Conservation (phyloP, 2,797 vertebrate genomes). For the Rhinatrema bivittatum region DNA sequence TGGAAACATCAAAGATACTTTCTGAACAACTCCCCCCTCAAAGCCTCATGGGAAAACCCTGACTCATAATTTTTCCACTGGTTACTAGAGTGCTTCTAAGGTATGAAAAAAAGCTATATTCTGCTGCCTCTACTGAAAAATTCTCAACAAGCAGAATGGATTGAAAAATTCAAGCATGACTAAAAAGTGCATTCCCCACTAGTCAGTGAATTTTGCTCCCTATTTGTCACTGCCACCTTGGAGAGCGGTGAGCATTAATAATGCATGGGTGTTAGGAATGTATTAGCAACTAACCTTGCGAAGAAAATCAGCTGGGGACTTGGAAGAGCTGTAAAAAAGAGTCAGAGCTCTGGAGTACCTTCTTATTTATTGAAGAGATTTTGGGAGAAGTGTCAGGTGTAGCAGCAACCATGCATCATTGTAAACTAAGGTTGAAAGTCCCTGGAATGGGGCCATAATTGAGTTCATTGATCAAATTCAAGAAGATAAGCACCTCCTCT, state of each 20-base stretch:
- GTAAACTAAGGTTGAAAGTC: slow-evolving; percentile 50
- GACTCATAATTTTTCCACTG: slow-evolving; percentile 51
- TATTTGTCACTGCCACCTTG: slow-evolving; percentile 99
- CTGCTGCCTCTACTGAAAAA: slow-evolving; percentile 56
- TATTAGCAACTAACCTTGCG: slow-evolving; percentile 92
- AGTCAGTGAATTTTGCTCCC: slow-evolving; percentile 92
- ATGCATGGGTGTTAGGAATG: slow-evolving; percentile 92
- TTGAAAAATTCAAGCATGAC: slow-evolving; percentile 91
- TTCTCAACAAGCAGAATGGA: slow-evolving; percentile 80
- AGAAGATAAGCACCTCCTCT: slow-evolving; percentile 8
- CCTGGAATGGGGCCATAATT: slow-evolving; percentile 70
- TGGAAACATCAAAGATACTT: slow-evolving; percentile 52
- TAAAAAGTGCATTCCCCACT: slow-evolving; percentile 95
- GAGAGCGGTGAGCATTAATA: slow-evolving; percentile 93
- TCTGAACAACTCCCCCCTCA: slow-evolving; percentile 45
- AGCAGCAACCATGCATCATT: slow-evolving; percentile 60
- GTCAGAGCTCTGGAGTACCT: slow-evolving; percentile 33
- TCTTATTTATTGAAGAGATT: slow-evolving; percentile 68
- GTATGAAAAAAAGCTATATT: slow-evolving; percentile 36
- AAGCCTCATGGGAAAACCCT: slow-evolving; percentile 48
- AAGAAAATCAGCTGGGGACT: slow-evolving; percentile 79
- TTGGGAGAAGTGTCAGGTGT: slow-evolving; percentile 60
- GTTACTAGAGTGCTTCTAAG: slow-evolving; percentile 47
- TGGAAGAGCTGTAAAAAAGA: slow-evolving; percentile 58
- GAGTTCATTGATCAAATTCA: slow-evolving; percentile 84